Conservation (phyloP, 2,113 vertebrate species). For the Gorsachius goisagi region DNA sequence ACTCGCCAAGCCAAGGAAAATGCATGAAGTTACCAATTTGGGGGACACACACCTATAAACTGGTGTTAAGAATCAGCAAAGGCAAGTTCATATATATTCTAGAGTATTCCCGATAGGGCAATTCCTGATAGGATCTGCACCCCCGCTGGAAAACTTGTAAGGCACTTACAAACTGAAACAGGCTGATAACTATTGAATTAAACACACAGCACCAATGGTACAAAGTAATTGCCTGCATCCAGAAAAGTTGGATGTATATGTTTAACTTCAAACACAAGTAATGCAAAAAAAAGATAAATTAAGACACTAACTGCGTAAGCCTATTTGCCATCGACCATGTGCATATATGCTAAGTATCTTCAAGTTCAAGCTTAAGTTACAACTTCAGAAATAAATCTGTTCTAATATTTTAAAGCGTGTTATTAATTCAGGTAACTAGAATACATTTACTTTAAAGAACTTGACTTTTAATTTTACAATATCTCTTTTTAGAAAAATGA, state of each 20-base stretch:
- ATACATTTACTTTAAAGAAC: background rate
- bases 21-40: background rate
- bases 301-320: background rate
- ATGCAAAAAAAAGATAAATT: background rate
- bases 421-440: background rate
- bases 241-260: background rate
- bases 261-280: background rate
- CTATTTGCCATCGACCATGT: background rate
- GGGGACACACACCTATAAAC: background rate
- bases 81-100: background rate
- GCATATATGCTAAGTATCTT: background rate
- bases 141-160: background rate
- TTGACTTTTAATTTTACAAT: background rate
- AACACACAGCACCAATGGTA: background rate
- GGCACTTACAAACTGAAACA: background rate
- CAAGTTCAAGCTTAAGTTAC: background rate
- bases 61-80: background rate
- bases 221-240: background rate
- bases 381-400: background rate
- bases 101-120: background rate
- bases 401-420: background rate
- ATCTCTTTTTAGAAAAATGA: background rate
- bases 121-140: background rate
- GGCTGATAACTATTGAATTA: background rate
- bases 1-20: background rate